phyloP scores from a whole-genome alignment of 1,140 invertebrate species.

The Rhagoletis pomonella region DNA sequence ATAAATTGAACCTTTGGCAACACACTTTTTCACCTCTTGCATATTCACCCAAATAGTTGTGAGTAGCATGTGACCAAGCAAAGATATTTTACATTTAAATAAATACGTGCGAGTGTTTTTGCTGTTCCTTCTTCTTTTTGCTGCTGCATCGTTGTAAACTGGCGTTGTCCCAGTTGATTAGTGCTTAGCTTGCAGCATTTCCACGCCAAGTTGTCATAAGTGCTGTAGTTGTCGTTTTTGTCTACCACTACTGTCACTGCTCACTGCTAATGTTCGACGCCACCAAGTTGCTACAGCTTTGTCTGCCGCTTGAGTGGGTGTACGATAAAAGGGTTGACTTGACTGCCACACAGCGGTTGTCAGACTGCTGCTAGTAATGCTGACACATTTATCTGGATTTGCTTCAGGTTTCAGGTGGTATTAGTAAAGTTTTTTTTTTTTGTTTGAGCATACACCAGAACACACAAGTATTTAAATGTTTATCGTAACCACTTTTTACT shows the following conservation, averaged over 20 bases:
- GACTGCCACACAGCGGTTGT: not conserved
- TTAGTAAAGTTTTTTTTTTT: not conserved
- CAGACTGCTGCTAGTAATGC: not conserved
- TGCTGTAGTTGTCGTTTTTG: not conserved
- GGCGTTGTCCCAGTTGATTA: constrained; percentile 9
- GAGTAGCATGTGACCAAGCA: no score
- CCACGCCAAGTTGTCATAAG: constrained; percentile 10
- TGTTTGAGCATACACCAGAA: no score
- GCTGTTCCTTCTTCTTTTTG: no score
- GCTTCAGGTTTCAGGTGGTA: not conserved
- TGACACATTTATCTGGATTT: constrained; percentile 30
- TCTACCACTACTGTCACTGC: not conserved
- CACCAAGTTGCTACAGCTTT: not conserved
- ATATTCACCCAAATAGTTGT: no score
- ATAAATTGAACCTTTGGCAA: no score
- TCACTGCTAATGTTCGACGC: not conserved
- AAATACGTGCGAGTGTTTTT: no score
- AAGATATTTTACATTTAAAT: no score
- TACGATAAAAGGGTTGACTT: not conserved
- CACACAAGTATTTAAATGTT: no score
- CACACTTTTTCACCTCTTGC: no score
- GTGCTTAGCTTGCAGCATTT: constrained; percentile 37
- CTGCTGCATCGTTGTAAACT: not conserved
- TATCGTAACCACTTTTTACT: no score
- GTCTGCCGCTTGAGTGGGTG: not conserved